Evolutionary conservation across 1,140 invertebrate species (phyloP), one percentile per base, ranked within the genome.

Genomic region (Drosophila ironensis): DNA sequence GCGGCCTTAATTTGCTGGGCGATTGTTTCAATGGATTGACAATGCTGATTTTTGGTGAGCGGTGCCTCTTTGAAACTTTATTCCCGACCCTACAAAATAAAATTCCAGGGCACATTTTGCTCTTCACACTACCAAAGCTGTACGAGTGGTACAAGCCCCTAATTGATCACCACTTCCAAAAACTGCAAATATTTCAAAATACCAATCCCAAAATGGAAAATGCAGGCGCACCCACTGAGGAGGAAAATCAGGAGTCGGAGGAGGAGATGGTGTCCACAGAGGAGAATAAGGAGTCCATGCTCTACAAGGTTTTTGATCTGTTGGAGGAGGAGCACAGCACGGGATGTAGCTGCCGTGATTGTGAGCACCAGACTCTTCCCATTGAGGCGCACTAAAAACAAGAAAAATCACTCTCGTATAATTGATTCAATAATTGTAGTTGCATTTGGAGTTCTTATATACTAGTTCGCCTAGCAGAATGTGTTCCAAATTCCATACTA

Each of bases 101-200:
- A n/a, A n/a, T 50, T 19, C 0, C 2, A 75, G 75, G 17, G 7
- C 45, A 74, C n/a, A 3, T 82, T 0, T 7, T 60, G 3, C 25
- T 84, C 3, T 82, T 82, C 16, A 84, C 77, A 3, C 3, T 82
- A 37, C 77, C 77, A 14, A 84, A 82, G 16, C 11, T 84, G 0
- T 84, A 82, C 28, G 63, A 57, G 11, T 61, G 41, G 45, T 59
- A 84, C 17, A 60, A 70, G 38, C 12, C 46, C 0, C 3, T 47
- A 0, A 41, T 82, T 4, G 46, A 82, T 9, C 25, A 8, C 17
- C 69, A 69, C 7, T 25, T 81, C 12, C 6, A 33, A 4, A 59
- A 69, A 27, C 14, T 38, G 1, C 24, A 14, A 5, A 33, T n/a
- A 1, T 9, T 1, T n/a, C 54, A 54, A 33, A 12, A 1, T 9